phyloP scores from a whole-genome alignment of 2,797 vertebrate genomes.

The Selene dorsalis region DNA sequence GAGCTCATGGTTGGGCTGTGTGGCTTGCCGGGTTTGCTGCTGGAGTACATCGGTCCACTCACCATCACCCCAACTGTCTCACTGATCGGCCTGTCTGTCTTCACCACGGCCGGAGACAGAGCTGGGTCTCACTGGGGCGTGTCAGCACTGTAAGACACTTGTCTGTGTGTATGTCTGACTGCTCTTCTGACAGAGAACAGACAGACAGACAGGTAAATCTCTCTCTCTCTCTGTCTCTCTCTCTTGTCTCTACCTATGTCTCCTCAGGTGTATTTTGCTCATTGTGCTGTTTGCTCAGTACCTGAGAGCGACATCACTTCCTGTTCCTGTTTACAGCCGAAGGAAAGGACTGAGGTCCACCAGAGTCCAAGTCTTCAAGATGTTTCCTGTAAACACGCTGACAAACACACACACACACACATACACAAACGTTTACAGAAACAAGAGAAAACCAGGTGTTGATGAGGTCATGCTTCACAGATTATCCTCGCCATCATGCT shows the following conservation, averaged over 20 bases:
- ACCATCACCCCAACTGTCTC: conserved; percentile 95
- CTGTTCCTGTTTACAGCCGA: conserved; percentile 87
- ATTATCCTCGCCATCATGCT: conserved; percentile 94
- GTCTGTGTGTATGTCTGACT: not conserved
- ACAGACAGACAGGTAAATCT: no score
- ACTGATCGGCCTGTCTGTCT: conserved; percentile 94
- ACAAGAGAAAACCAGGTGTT: not conserved
- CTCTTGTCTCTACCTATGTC: not conserved
- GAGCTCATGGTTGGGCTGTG: conserved; percentile 90
- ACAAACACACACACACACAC: not conserved
- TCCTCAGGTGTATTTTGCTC: conserved; percentile 89
- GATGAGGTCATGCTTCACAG: conserved; percentile 37
- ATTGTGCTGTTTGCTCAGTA: conserved; percentile 95
- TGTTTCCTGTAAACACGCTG: conserved; percentile 90
- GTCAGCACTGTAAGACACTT: conserved; percentile 86
- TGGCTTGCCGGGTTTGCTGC: conserved; percentile 92
- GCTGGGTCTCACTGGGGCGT: conserved; percentile 97
- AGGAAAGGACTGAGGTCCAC: conserved; percentile 85
- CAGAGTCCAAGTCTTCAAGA: conserved; percentile 93
- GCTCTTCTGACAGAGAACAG: not conserved
- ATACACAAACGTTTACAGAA: not conserved
- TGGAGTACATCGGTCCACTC: conserved; percentile 93
- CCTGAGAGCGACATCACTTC: conserved; percentile 86
- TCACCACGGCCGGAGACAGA: conserved; percentile 90
- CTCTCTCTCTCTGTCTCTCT: not conserved